These are phyloP conservation scores for Callithrix jacchus DNA, from an alignment of 2,113 vertebrate genomes.

Conservation along the genomic window DNA sequence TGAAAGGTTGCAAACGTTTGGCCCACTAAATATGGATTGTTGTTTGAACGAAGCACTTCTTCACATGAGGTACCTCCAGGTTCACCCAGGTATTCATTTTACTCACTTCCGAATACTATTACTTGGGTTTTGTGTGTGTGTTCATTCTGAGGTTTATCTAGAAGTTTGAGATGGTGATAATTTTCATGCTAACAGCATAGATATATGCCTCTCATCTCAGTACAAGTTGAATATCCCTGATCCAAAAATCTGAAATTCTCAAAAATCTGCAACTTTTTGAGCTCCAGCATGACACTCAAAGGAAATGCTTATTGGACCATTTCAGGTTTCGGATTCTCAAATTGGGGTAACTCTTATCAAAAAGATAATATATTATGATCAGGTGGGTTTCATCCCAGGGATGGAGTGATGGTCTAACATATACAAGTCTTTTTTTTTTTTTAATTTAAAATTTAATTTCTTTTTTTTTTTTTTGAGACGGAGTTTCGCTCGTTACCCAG, in stretches of 20 bases:
- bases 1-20: constrained; percentile 94
- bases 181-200: neutral
- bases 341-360: too few relatives aligned
- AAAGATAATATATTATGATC: too few relatives aligned
- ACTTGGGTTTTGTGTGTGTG: neutral
- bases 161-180: neutral
- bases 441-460: too few relatives aligned
- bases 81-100: constrained; percentile 86
- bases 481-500: too few relatives aligned
- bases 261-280: neutral
- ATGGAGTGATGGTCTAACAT: too few relatives aligned
- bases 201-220: neutral
- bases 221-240: neutral
- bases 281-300: neutral
- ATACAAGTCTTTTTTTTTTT: too few relatives aligned
- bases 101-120: constrained; percentile 14
- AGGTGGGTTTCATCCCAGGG: too few relatives aligned
- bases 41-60: constrained; percentile 93
- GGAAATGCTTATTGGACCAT: neutral
- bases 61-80: constrained; percentile 88
- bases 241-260: neutral
- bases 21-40: constrained; percentile 95
- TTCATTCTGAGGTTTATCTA: neutral
- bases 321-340: neutral
- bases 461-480: too few relatives aligned